Base-by-base conservation (phyloP, 2,888 invertebrate species). In the Gibbula magus region DNA sequence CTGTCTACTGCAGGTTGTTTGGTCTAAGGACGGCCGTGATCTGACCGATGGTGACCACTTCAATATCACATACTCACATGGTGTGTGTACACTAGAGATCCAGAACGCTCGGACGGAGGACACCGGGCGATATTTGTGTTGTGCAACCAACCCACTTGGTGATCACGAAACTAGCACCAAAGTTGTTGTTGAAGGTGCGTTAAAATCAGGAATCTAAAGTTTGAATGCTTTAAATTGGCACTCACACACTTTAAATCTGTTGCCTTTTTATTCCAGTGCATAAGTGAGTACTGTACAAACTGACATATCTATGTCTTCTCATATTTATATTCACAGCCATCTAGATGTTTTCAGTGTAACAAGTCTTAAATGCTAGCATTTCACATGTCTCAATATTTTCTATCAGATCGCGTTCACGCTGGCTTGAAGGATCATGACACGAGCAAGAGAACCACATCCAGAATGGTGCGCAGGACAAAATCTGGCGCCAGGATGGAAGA, bases 1-100 rank as follows among this genome's bases (percentile, higher is more conserved):
- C 3, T 18, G 29, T 61, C 7, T 61, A 2, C 56, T 22, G 29
- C 25, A 94, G 94, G 93, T 94, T 16, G 93, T 93, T 86, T 95
- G 95, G 95, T 94, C 93, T 94, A 99, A 99, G 94, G 98, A 99
- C 92, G 96, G 96, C 85, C 95, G 96, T 74, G 99, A 99, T 93
- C 94, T 99, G 39, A 96, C 96, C 80, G 96, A 96, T 92, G 97
- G 98, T 89, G 91, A 91, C 77, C 91, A 92, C 52, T 98, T 97
- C 93, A 95, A 97, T 78, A 97, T 98, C 96, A 95, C 96, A 4
- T 96, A 96, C 92, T 95, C 97, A 2, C 98, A 98, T 93, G 99
- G 99, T 88, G 98, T 99, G 70, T 96, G 98, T 78, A 97, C 98
- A 0, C 95, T 99, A 94, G 99, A 99, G 94, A 98, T 99, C 88